phyloP scores from a whole-genome alignment of 2,888 invertebrate genomes.

The Yponomeuta malinellus region DNA sequence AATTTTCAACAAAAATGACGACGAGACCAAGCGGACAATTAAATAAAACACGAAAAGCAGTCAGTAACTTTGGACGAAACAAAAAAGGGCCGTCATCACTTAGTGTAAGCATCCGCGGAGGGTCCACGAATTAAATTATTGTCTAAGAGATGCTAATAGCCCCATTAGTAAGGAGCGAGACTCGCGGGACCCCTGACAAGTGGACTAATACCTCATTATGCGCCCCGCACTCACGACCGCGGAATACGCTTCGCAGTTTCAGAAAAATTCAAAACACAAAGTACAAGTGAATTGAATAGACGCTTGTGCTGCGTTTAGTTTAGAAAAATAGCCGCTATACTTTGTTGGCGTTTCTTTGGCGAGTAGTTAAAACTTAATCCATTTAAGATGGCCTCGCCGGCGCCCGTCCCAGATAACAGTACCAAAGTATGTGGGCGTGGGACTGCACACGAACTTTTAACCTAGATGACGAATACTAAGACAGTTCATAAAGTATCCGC shows the following conservation, averaged over 20 bases:
- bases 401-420: background rate
- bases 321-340: background rate
- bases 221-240: constrained; percentile 21
- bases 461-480: background rate
- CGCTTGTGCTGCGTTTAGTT: too few relatives aligned
- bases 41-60: background rate
- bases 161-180: constrained; percentile 51
- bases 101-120: constrained; percentile 26
- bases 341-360: background rate
- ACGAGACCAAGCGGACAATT: background rate
- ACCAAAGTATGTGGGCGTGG: background rate
- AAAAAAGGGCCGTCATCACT: constrained; percentile 30
- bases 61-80: background rate
- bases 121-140: constrained; percentile 51
- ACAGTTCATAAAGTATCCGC: background rate
- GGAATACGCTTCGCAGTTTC: constrained; percentile 16
- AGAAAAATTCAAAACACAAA: constrained; percentile 15
- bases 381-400: constrained; percentile 11
- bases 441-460: background rate
- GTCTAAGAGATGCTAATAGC: constrained; percentile 58
- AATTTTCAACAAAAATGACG: background rate
- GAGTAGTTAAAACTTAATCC: constrained; percentile 12
- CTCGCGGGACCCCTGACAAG: constrained; percentile 33
- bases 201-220: constrained; percentile 39
- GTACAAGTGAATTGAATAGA: background rate